phyloP scores from a whole-genome alignment of 2,113 vertebrate genomes.

The Erythrolamprus reginae region DNA sequence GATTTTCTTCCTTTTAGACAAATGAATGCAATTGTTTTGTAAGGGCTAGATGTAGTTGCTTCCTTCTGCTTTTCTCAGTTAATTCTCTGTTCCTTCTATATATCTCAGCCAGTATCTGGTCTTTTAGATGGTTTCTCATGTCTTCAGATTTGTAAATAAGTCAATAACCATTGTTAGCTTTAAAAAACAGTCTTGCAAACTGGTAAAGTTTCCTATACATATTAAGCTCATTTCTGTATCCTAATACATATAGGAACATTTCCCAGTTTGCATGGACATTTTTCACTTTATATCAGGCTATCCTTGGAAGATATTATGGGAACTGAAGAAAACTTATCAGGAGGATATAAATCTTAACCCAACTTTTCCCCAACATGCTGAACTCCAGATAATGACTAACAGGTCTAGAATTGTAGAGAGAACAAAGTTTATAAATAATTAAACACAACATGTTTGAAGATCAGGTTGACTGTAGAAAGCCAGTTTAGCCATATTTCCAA shows the following conservation, averaged over 20 bases:
- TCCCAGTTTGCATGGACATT: background rate
- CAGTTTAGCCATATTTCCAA: background rate
- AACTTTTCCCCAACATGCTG: background rate
- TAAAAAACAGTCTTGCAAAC: background rate
- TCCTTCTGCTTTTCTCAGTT: background rate
- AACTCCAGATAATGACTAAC: background rate
- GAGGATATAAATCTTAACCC: background rate
- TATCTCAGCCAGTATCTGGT: background rate
- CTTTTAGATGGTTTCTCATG: background rate
- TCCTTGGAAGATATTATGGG: background rate
- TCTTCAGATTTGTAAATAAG: background rate
- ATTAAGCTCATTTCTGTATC: background rate
- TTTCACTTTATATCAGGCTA: background rate
- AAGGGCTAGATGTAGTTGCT: background rate
- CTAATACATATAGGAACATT: background rate
- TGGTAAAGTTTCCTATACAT: background rate
- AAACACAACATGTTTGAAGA: background rate
- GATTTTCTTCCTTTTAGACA: background rate
- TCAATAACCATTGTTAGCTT: background rate
- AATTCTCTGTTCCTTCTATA: background rate
- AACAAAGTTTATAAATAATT: background rate
- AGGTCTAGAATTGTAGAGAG: background rate
- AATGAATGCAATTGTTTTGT: background rate
- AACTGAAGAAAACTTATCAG: background rate
- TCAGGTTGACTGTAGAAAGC: background rate